Base-by-base conservation (phyloP, 1,140 invertebrate species). In the Daktulosphaira vitifoliae region DNA sequence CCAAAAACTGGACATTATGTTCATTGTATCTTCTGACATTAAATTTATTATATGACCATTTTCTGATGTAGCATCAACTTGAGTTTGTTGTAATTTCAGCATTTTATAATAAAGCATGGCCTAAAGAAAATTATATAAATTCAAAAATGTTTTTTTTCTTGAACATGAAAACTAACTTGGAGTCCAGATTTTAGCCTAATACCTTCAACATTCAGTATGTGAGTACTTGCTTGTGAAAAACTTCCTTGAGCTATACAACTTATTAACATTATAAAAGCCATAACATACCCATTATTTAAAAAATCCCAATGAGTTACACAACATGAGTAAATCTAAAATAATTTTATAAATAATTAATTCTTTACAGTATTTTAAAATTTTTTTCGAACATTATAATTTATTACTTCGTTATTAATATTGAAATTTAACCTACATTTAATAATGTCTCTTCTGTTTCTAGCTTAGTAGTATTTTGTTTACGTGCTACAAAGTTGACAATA, bases 191-290 rank as follows among this genome's bases (percentile, higher is more conserved):
- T 87, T 49, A 90, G 78, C 70, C 86, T 81, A 64, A 72, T 88
- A 53, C 88, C 89, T 76, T 89, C 86, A 56, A 88, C 81, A 65
- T 86, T 88, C 11, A 90, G 80, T 42, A 92, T 77, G 74, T 89
- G 89, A 65, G 88, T 88, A 15, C 88, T 89, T 62, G 85, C 83
- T 77, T 93, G 89, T n/a, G 88, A 88, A 51, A 92, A 78, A 25
- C 85, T 84, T 67, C 85, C 86, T 76, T 92, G 89, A 18, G 85
- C 76, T 38, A 92, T 71, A 8, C 83, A 79, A n/a, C 84, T 80
- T 13, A 90, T 59, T 20, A 91, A 81, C 38, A 90, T 79, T 13
- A 89, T 72, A 50, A 84, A 74, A 23, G 85, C 81, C 76, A 91
- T 81, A 15, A 88, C 80, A 75, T 88, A 92, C 16, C 88, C 88